phyloP scores from a whole-genome alignment of 2,797 vertebrate species.

The Urosaurus nigricauda region DNA sequence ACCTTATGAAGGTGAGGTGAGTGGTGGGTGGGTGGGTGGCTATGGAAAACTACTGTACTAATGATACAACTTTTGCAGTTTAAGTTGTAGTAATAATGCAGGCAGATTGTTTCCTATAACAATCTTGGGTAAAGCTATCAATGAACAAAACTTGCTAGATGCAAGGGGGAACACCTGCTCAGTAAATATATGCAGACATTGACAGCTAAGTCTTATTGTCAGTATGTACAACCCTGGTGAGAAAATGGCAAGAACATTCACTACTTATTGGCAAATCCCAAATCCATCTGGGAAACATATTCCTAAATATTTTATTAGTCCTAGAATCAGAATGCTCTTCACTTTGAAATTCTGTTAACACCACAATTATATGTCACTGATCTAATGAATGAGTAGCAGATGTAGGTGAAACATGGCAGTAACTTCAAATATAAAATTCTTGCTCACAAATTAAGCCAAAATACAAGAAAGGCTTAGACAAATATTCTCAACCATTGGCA shows the following conservation, averaged over 20 bases:
- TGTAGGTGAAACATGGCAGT: neutral
- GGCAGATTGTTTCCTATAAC: too few relatives aligned
- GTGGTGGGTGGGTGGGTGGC: neutral
- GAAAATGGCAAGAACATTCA: neutral
- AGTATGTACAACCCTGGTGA: neutral
- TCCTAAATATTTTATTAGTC: neutral
- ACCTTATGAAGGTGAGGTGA: too few relatives aligned
- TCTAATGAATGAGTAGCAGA: neutral
- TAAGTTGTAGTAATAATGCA: neutral
- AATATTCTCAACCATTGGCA: slow-evolving; percentile 50
- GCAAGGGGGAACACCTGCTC: neutral
- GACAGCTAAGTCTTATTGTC: neutral
- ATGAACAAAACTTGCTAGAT: neutral
- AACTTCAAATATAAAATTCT: slow-evolving; percentile 19
- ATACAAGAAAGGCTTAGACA: neutral
- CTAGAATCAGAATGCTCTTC: neutral
- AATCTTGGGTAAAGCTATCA: too few relatives aligned
- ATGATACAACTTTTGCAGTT: neutral
- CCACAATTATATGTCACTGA: neutral
- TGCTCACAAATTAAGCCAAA: slow-evolving; percentile 20
- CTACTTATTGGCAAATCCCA: neutral
- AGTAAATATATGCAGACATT: neutral
- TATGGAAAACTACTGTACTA: neutral
- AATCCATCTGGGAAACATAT: neutral
- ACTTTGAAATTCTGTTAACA: neutral